Evolutionary conservation across 2,888 invertebrate species (phyloP).

Genomic region (Tenthredo mesomela): DNA sequence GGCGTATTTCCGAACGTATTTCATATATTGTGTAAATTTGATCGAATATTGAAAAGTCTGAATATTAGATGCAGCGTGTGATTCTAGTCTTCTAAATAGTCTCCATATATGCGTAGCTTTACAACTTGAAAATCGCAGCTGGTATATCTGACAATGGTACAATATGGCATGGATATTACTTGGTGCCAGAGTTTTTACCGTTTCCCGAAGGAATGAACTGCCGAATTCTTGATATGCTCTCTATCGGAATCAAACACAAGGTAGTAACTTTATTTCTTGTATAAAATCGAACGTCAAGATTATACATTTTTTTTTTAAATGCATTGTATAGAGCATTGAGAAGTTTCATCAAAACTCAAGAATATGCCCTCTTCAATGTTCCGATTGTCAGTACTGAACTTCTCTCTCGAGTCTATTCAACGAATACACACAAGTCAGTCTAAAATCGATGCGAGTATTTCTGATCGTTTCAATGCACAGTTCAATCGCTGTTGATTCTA

Average conservation of each 20-base stretch:
- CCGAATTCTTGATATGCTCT: neutral
- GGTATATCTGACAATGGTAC: neutral
- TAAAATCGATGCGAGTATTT: neutral
- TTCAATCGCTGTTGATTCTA: conserved; percentile 16
- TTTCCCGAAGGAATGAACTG: neutral
- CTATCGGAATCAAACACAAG: neutral
- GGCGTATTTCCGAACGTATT: neutral
- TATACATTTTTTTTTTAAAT: neutral
- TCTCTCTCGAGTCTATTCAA: neutral
- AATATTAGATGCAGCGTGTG: too few species aligned
- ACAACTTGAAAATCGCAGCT: neutral
- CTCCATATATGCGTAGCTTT: neutral
- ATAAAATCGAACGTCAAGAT: neutral
- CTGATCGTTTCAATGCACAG: conserved; percentile 6
- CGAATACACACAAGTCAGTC: neutral
- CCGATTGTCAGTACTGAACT: neutral
- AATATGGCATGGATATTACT: neutral
- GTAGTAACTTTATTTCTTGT: neutral
- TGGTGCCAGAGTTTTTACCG: neutral
- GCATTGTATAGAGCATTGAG: neutral
- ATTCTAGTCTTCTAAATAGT: neutral
- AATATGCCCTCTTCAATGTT: neutral
- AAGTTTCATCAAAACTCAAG: neutral
- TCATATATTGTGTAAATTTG: neutral
- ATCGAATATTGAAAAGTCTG: neutral